Evolutionary conservation across 2,888 invertebrate genomes (phyloP).

Genomic region (Spialia ferax): DNA sequence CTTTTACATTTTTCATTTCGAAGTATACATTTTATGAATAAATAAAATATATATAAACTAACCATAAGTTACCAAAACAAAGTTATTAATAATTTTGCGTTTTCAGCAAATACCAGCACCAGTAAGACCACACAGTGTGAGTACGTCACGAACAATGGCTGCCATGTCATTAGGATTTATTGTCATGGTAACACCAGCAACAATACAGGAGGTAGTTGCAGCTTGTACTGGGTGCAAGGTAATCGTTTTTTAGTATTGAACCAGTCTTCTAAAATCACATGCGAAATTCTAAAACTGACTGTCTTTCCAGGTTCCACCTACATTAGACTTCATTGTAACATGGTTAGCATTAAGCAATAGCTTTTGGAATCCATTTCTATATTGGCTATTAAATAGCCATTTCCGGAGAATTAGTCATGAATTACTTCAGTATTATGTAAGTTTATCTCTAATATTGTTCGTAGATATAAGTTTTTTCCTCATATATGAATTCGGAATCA

Average conservation of each 20-base stretch:
- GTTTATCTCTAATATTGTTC: constrained; percentile 51
- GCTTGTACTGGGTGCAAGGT: constrained; percentile 95
- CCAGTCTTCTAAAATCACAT: background rate
- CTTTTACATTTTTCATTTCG: no score
- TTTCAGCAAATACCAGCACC: constrained; percentile 70
- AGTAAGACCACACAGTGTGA: constrained; percentile 91
- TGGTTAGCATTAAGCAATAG: constrained; percentile 96
- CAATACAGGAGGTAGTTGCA: constrained; percentile 96
- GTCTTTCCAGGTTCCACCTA: constrained; percentile 89
- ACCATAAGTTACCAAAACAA: no score
- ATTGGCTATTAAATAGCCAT: constrained; percentile 95
- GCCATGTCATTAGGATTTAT: constrained; percentile 97
- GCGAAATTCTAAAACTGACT: constrained; percentile 7
- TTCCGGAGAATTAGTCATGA: constrained; percentile 93
- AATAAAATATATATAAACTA: no score
- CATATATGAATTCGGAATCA: background rate
- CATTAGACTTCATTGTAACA: constrained; percentile 94
- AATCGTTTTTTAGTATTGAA: constrained; percentile 42
- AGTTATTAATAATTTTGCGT: no score
- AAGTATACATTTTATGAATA: no score
- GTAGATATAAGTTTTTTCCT: background rate
- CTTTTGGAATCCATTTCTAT: constrained; percentile 96
- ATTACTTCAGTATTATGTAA: constrained; percentile 91
- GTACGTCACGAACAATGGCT: constrained; percentile 95
- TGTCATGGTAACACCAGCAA: constrained; percentile 96